Conservation (phyloP, 2,113 vertebrate genomes). For the Synchiropus splendidus region DNA sequence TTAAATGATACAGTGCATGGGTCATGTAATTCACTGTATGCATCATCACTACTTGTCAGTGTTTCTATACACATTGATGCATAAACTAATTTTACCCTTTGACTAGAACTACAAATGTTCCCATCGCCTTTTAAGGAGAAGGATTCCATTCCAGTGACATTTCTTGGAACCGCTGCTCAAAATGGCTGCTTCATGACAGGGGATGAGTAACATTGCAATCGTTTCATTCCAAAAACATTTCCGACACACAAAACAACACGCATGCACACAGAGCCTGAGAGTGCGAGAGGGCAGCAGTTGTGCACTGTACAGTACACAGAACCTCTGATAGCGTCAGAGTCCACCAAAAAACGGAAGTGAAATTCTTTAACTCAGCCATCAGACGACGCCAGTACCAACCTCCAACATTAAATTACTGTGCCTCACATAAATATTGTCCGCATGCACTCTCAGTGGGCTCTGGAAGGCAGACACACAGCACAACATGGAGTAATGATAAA, state of each 20-base stretch:
- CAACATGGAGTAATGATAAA: conserved; percentile 8
- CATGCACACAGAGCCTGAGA: conserved; percentile 1
- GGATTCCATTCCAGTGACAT: no score
- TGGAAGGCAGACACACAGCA: conserved; percentile 68
- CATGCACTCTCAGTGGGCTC: conserved; percentile 95
- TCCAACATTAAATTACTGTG: conserved; percentile 99
- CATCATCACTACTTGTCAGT: no score
- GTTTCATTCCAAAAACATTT: conserved; percentile 10
- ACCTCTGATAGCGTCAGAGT: conserved; percentile 52
- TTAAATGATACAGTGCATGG: no score
- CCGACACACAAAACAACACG: neutral
- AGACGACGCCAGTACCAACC: conserved; percentile 81
- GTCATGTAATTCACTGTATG: no score
- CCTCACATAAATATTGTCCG: conserved; percentile 99
- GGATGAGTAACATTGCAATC: conserved; percentile 1
- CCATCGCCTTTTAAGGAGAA: no score
- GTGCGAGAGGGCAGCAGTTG: neutral
- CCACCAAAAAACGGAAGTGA: conserved; percentile 30
- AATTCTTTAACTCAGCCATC: conserved; percentile 43
- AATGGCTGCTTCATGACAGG: conserved; percentile 22
- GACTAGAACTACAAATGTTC: no score
- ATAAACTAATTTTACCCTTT: no score
- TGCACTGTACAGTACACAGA: conserved; percentile 59
- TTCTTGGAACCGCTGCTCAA: conserved; percentile 3
- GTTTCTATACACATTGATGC: no score